These are phyloP conservation scores for Cladorhizidae sp. DNA, from an alignment of 37 sponge, comb jelly and placozoan genomes.

Conservation along the genomic window DNA sequence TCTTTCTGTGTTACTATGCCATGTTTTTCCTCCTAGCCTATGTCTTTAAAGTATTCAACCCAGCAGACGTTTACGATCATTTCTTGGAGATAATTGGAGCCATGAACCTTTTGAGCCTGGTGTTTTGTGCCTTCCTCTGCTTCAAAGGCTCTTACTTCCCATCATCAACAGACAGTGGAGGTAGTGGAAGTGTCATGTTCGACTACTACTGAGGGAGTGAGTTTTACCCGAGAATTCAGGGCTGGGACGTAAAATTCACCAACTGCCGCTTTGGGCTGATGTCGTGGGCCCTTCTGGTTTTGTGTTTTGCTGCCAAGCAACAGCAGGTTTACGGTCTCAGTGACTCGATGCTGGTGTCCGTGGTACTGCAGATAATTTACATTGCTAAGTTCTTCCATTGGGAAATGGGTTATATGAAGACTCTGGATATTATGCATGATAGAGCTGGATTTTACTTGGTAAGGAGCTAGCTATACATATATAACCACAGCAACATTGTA, in stretches of 20 bases:
- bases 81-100: slow-evolving; percentile 67
- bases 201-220: slow-evolving; percentile 86
- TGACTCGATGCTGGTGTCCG: slow-evolving; percentile 74
- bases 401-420: slow-evolving; percentile 84
- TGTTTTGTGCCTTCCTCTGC: slow-evolving; percentile 41
- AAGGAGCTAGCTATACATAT: too few relatives aligned
- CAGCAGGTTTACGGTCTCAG: slow-evolving; percentile 50
- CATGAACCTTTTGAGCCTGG: slow-evolving; percentile 53
- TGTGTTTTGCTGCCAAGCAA: slow-evolving; percentile 68
- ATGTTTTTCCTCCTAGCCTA: slow-evolving; percentile 37
- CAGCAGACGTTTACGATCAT: slow-evolving; percentile 63
- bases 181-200: slow-evolving; percentile 55
- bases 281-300: slow-evolving; percentile 69
- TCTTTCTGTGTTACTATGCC: slow-evolving; percentile 38
- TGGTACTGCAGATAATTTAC: slow-evolving; percentile 66
- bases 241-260: slow-evolving; percentile 82
- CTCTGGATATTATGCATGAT: slow-evolving; percentile 83
- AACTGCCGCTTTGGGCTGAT: slow-evolving; percentile 81
- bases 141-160: slow-evolving; percentile 63
- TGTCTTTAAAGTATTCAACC: slow-evolving; percentile 55
- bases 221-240: slow-evolving; percentile 69
- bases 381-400: slow-evolving; percentile 83
- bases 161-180: slow-evolving; percentile 53
- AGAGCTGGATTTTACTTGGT: slow-evolving; percentile 80
- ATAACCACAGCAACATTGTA: background rate